Conservation (phyloP, 2,113 vertebrate genomes). For the Saccopteryx bilineata region DNA sequence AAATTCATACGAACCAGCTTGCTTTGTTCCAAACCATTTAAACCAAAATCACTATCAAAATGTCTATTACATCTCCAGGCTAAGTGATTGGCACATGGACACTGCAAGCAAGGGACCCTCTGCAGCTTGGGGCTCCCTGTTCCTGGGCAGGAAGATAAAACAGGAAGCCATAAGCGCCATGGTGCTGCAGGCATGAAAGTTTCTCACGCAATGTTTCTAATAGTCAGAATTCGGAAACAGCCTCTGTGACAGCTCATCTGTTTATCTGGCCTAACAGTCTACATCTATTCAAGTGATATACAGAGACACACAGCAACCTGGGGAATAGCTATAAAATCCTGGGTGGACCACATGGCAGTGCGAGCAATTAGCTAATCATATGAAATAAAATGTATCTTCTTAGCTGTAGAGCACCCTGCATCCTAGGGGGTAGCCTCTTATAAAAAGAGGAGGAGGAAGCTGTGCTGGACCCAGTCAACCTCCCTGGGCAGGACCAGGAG, state of each 20-base stretch:
- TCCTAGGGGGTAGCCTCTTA: neutral
- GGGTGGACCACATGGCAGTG: rapidly evolving
- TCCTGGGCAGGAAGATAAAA: neutral
- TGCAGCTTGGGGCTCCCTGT: no score
- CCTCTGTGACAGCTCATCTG: neutral
- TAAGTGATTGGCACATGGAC: rapidly evolving
- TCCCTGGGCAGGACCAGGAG: neutral
- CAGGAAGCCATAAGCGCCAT: rapidly evolving
- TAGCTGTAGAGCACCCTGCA: neutral
- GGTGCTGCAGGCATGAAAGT: rapidly evolving
- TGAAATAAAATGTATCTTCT: no score
- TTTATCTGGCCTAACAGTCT: neutral
- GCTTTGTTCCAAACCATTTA: neutral
- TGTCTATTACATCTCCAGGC: neutral
- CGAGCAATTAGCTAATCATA: neutral
- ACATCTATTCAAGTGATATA: neutral
- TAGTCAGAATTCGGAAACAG: no score
- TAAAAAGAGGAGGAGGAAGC: neutral
- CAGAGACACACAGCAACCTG: neutral
- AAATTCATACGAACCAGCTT: neutral
- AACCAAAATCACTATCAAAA: neutral
- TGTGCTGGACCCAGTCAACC: neutral
- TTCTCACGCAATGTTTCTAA: rapidly evolving
- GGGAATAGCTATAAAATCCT: neutral
- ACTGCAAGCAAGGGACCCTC: no score